Evolutionary conservation across 1,140 invertebrate genomes (phyloP).

Genomic region (Drosophila ananassae): DNA sequence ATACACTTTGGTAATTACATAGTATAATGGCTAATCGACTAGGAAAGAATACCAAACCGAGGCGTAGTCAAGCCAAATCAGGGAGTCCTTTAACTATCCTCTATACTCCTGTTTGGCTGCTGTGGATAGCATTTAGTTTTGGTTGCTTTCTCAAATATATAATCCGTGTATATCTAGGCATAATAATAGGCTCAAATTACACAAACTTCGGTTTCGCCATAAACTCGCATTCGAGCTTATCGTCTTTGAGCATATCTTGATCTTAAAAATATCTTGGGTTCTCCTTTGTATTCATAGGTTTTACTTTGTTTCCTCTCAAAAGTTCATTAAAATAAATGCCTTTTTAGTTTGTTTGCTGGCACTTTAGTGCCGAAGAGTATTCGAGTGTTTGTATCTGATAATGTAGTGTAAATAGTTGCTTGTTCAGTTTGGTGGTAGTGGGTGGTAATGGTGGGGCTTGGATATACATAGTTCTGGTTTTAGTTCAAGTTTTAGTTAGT

Average conservation of each 20-base stretch:
- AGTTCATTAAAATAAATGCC: slow-evolving; percentile 81
- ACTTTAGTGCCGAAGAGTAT: slow-evolving; percentile 48
- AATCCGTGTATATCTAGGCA: slow-evolving; percentile 23
- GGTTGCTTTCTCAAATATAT: slow-evolving; percentile 29
- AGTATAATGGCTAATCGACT: slow-evolving; percentile 37
- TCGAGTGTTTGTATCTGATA: slow-evolving; percentile 55
- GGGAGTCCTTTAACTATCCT: slow-evolving; percentile 18
- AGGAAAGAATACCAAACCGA: slow-evolving; percentile 17
- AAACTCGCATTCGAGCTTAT: slow-evolving; percentile 17
- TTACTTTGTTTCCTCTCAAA: slow-evolving; percentile 56
- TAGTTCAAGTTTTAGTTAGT: slow-evolving; percentile 21
- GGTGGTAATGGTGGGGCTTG: slow-evolving; percentile 12
- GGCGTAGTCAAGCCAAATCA: slow-evolving; percentile 22
- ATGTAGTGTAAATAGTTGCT: slow-evolving; percentile 71
- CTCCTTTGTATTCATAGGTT: slow-evolving; percentile 38
- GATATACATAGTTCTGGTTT: slow-evolving; percentile 6
- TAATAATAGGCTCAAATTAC: slow-evolving; percentile 41
- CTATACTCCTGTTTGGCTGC: slow-evolving; percentile 34
- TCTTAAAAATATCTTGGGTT: slow-evolving; percentile 36
- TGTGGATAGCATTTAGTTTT: slow-evolving; percentile 18
- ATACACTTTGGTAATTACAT: slow-evolving; percentile 19
- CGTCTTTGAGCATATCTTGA: too few species aligned
- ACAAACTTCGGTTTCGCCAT: slow-evolving; percentile 34
- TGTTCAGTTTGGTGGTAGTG: slow-evolving; percentile 44
- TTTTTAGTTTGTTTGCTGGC: slow-evolving; percentile 72